Conservation (phyloP, 92 coral and sea anemone genomes). For the Porites rus region DNA sequence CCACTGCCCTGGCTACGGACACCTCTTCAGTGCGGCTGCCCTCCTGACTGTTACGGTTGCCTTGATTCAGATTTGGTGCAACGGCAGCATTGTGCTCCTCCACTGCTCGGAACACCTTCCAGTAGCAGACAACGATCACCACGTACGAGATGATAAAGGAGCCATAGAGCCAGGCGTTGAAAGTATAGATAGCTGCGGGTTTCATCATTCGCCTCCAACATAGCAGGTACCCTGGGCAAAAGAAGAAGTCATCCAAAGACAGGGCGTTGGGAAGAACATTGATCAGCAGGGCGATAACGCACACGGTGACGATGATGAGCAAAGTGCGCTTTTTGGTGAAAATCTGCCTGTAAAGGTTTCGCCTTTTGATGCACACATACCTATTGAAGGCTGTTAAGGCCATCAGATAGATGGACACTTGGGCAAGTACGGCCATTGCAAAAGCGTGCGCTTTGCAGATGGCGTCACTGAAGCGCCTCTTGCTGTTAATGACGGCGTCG, state of each 20-base stretch:
- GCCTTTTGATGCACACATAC: slow-evolving; percentile 39
- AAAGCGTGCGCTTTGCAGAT: slow-evolving; percentile 47
- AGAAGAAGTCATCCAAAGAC: slow-evolving; percentile 51
- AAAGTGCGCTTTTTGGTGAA: slow-evolving; percentile 38
- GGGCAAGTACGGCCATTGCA: slow-evolving; percentile 39
- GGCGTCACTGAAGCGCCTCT: slow-evolving; percentile 36
- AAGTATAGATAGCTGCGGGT: slow-evolving; percentile 39
- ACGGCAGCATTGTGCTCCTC: slow-evolving; percentile 39
- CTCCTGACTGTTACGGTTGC: slow-evolving; percentile 1
- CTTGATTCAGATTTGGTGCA: slow-evolving; percentile 27
- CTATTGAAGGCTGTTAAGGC: slow-evolving; percentile 56
- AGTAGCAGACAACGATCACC: slow-evolving; percentile 44
- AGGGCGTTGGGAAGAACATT: slow-evolving; percentile 41
- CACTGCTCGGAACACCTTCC: slow-evolving; percentile 49
- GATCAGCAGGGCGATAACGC: slow-evolving; percentile 32
- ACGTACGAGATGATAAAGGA: slow-evolving; percentile 35
- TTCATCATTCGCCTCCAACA: slow-evolving; percentile 56
- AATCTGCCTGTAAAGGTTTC: slow-evolving; percentile 28
- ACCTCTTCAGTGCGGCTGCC: slow-evolving; percentile 29
- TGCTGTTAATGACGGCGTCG: slow-evolving; percentile 40
- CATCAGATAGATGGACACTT: slow-evolving; percentile 48
- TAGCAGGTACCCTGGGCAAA: slow-evolving; percentile 52
- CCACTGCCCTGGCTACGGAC: slow-evolving; percentile 48
- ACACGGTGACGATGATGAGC: slow-evolving; percentile 11
- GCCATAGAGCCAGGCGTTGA: slow-evolving; percentile 53